phyloP scores from a whole-genome alignment of 2,797 vertebrate species.

The Pterois miles region DNA sequence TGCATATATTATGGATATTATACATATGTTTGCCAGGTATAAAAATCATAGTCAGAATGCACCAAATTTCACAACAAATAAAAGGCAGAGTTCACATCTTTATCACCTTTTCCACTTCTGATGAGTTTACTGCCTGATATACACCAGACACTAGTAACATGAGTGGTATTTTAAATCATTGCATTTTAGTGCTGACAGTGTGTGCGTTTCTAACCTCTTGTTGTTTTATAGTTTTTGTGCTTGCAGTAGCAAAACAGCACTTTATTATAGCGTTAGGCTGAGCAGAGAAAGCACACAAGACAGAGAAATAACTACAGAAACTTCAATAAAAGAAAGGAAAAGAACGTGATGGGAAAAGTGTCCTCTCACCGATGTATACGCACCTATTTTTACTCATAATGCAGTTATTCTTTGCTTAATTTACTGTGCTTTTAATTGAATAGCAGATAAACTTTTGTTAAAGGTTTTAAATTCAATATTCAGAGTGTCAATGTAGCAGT shows the following conservation, averaged over 20 bases:
- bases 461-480: too few relatives aligned
- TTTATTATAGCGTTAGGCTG: slow-evolving; percentile 20
- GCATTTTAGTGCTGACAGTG: slow-evolving; percentile 9
- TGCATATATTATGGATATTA: neutral
- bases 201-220: slow-evolving; percentile 9
- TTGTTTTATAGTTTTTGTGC: slow-evolving; percentile 19
- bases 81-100: too few relatives aligned
- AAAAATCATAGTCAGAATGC: neutral
- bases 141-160: neutral
- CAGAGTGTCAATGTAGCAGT: too few relatives aligned
- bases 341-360: too few relatives aligned
- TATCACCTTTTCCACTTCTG: too few relatives aligned
- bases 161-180: neutral
- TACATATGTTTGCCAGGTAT: neutral
- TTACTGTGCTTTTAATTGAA: too few relatives aligned
- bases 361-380: too few relatives aligned
- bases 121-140: neutral
- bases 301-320: neutral
- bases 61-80: too few relatives aligned
- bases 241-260: slow-evolving; percentile 6
- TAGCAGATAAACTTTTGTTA: too few relatives aligned
- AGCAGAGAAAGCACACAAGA: neutral
- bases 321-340: neutral
- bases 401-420: too few relatives aligned
- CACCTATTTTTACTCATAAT: too few relatives aligned